Percentiles rank a stretch among this genome's conserved stretches.
These are phyloP conservation scores for Bombylius discolor DNA, from an alignment of 2,888 invertebrate genomes.

Conservation along the genomic window DNA sequence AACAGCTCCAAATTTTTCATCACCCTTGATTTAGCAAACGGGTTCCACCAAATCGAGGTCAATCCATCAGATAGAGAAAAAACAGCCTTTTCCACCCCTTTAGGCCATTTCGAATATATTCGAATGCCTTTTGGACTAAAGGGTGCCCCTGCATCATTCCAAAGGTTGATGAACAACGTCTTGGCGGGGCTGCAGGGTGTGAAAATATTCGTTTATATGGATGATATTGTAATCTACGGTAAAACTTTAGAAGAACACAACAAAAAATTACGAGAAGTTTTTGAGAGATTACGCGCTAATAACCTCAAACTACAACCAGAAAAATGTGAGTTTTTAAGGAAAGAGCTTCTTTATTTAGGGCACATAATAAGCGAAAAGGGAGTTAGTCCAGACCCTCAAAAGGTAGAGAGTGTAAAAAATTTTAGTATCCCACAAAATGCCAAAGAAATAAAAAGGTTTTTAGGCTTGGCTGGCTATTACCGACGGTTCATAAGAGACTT, in stretches of 20 bases:
- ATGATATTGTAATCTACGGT: neutral
- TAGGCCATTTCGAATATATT: neutral
- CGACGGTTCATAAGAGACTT: conserved; percentile 9
- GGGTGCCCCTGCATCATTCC: neutral
- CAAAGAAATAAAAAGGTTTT: conserved; percentile 17
- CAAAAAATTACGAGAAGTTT: neutral
- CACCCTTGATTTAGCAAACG: neutral
- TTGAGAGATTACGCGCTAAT: neutral
- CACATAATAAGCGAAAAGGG: conserved; percentile 21
- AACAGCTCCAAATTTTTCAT: neutral
- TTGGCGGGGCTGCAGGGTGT: neutral
- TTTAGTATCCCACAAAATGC: conserved; percentile 11
- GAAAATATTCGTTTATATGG: neutral
- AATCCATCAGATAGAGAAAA: neutral
- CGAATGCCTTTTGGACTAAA: neutral
- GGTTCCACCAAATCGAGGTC: neutral
- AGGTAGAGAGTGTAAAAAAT: neutral
- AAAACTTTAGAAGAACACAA: neutral
- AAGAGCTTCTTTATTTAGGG: conserved; percentile 15
- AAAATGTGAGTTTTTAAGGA: conserved; percentile 17
- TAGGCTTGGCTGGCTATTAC: conserved; percentile 17
- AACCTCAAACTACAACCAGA: conserved; percentile 19
- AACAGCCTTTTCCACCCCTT: neutral
- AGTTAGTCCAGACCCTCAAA: conserved; percentile 7
- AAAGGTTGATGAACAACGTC: neutral